These are phyloP conservation scores for Hydrozoanthus gracilis DNA, from an alignment of 92 coral and sea anemone species.

Conservation along the genomic window DNA sequence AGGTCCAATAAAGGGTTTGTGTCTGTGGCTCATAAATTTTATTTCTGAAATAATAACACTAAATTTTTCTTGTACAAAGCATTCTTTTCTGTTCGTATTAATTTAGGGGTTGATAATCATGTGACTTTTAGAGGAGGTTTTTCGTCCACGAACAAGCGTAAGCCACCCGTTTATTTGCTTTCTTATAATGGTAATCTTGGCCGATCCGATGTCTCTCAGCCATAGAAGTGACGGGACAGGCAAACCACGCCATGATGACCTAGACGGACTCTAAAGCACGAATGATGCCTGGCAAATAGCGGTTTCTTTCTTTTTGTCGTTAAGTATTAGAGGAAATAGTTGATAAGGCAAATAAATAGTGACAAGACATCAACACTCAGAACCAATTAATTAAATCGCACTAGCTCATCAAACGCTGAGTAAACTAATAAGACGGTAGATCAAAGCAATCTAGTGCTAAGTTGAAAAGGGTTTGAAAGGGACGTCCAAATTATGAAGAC, in stretches of 20 bases:
- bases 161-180: too few relatives aligned
- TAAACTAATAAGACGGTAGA: conserved; percentile 21
- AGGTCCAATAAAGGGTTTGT: background rate
- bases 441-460: conserved; percentile 24
- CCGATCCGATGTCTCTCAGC: background rate
- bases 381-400: conserved; percentile 37
- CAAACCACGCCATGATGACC: background rate
- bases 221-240: background rate
- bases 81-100: too few relatives aligned
- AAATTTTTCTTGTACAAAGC: too few relatives aligned
- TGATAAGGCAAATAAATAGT: conserved; percentile 10
- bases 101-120: too few relatives aligned
- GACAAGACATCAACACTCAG: conserved; percentile 31
- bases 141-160: too few relatives aligned
- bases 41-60: too few relatives aligned
- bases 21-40: too few relatives aligned
- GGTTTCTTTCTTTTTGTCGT: background rate
- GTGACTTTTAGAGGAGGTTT: too few relatives aligned
- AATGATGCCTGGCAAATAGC: background rate
- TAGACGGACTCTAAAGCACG: too few relatives aligned
- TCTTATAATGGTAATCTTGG: too few relatives aligned
- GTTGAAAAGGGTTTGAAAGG: conserved; percentile 11
- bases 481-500: background rate
- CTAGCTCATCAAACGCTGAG: background rate
- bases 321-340: conserved; percentile 25